A percentile compares a stretch with the other conserved stretches of the same genome.
Evolutionary conservation across 2,113 vertebrate genomes (phyloP).

Genomic region (Zingel zingel): DNA sequence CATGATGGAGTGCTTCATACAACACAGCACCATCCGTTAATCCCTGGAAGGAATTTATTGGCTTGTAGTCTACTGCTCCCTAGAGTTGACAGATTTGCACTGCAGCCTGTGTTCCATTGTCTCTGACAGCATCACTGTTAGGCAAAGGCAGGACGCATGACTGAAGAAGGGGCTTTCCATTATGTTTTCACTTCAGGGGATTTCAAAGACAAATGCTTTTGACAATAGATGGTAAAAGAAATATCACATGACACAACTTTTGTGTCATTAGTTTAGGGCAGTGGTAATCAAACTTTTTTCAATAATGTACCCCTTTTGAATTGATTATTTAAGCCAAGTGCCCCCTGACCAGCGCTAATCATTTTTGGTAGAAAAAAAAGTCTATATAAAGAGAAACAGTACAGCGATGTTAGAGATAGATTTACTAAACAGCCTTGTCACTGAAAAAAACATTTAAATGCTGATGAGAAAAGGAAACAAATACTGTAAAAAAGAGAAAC

Average conservation of each 20-base stretch:
- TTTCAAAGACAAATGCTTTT: not conserved
- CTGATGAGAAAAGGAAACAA: no score
- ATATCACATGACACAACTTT: not conserved
- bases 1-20: constrained; percentile 51
- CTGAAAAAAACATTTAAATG: no score
- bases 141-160: not conserved
- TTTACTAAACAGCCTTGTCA: no score
- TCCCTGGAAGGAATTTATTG: not conserved
- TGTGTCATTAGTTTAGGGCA: no score
- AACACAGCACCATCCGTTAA: constrained; percentile 43
- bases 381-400: no score
- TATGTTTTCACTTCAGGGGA: not conserved
- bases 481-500: no score
- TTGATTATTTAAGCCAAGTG: no score
- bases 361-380: no score
- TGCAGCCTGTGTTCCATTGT: constrained; percentile 35
- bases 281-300: no score
- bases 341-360: no score
- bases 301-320: no score
- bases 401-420: no score
- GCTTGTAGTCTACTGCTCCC: constrained; percentile 73
- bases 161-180: not conserved
- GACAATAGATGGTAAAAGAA: not conserved
- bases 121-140: not conserved
- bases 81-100: constrained; percentile 32